Percentiles rank a stretch among this genome's conserved stretches.
Conservation (phyloP, 2,888 invertebrate species). For the Furcula furcula region DNA sequence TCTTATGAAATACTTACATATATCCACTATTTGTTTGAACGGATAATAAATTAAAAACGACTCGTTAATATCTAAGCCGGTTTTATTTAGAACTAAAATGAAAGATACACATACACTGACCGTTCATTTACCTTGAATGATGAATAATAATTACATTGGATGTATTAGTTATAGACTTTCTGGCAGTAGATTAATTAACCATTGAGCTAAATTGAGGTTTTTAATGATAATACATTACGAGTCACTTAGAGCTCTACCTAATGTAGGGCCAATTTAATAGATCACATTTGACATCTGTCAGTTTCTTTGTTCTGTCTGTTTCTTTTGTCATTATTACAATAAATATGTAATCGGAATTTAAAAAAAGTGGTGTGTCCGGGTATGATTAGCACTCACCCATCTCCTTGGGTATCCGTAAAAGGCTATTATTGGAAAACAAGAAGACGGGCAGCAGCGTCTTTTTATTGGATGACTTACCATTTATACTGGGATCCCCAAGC, state of each 20-base stretch:
- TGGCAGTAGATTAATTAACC: conserved; percentile 64
- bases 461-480: too few relatives aligned
- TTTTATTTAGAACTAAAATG: conserved; percentile 62
- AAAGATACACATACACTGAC: conserved; percentile 65
- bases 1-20: conserved; percentile 63
- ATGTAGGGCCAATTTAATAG: too few relatives aligned
- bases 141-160: conserved; percentile 66
- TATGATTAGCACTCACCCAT: too few relatives aligned
- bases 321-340: too few relatives aligned
- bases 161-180: conserved; percentile 65
- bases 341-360: too few relatives aligned
- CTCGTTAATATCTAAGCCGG: conserved; percentile 58
- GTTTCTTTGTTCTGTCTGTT: too few relatives aligned
- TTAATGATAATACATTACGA: conserved; percentile 45
- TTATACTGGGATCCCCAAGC: too few relatives aligned
- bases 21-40: conserved; percentile 57
- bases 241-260: conserved; percentile 24
- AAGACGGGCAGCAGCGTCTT: too few relatives aligned
- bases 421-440: too few relatives aligned
- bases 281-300: too few relatives aligned
- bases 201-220: conserved; percentile 45
- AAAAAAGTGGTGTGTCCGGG: too few relatives aligned
- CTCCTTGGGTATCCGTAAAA: too few relatives aligned
- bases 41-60: conserved; percentile 55
- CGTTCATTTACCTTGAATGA: conserved; percentile 72